Percentiles rank a stretch among this genome's conserved stretches.
phyloP scores from a whole-genome alignment of 2,797 vertebrate species.

The Mionectes olivaceus region DNA sequence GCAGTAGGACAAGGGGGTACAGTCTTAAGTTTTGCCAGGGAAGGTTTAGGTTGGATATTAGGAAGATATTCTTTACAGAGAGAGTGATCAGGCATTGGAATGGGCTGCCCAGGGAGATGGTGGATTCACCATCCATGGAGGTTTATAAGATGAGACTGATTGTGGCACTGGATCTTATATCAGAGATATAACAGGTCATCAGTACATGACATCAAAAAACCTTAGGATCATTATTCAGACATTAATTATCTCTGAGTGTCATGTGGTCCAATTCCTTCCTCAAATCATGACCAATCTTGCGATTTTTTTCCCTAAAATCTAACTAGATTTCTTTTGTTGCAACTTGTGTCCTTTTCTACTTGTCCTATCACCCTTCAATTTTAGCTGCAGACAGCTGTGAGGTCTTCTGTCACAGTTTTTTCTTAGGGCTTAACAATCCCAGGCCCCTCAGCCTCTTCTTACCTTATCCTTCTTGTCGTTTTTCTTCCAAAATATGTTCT shows the following conservation, averaged over 20 bases:
- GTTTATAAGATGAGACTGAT: too few species aligned
- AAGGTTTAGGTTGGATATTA: too few species aligned
- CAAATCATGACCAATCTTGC: accelerated
- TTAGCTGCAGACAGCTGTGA: background rate
- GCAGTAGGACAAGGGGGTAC: too few species aligned
- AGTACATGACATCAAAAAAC: accelerated
- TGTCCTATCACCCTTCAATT: background rate
- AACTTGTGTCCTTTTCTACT: background rate
- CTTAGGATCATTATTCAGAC: background rate
- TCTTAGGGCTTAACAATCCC: background rate
- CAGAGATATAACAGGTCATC: background rate
- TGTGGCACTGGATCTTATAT: background rate
- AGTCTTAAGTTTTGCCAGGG: too few species aligned
- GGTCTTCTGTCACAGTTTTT: background rate
- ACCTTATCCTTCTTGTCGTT: background rate
- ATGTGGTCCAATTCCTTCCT: background rate
- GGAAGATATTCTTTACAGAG: too few species aligned
- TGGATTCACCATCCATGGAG: too few species aligned
- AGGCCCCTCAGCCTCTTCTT: background rate
- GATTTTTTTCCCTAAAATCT: background rate
- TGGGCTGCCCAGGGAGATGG: too few species aligned
- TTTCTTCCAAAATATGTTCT: background rate
- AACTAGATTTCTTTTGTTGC: background rate
- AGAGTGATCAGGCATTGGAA: too few species aligned
- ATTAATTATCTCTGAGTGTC: background rate